A percentile compares a stretch with the other conserved stretches of the same genome.
Evolutionary conservation across 2,797 vertebrate genomes (phyloP).

Genomic region (Novumbra hubbsi): DNA sequence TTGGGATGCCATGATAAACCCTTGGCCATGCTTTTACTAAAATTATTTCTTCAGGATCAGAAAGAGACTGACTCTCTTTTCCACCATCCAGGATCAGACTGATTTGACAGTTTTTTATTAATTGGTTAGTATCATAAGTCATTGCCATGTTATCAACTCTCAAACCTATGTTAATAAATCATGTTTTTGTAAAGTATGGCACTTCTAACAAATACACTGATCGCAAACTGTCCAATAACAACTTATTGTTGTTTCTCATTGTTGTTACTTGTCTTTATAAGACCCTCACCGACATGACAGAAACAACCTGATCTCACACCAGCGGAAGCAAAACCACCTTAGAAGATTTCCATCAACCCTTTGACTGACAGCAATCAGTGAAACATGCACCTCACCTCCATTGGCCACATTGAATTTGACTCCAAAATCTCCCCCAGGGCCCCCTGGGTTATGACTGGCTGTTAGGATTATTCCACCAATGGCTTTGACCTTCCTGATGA

Average conservation of each 20-base stretch:
- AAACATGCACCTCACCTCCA: slow-evolving; percentile 79
- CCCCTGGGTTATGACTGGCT: slow-evolving; percentile 95
- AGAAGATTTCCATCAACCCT: not conserved
- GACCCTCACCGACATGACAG: no score
- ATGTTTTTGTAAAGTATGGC: not conserved
- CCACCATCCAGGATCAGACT: not conserved
- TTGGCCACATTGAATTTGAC: slow-evolving; percentile 97
- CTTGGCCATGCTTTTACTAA: not conserved
- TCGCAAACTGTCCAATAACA: not conserved
- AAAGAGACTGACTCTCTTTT: no score
- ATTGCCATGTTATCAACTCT: not conserved
- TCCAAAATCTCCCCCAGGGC: slow-evolving; percentile 94
- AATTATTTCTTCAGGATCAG: not conserved
- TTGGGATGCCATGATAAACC: slow-evolving; percentile 18
- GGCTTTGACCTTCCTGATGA: slow-evolving; percentile 98
- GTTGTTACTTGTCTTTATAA: no score
- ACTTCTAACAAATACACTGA: not conserved
- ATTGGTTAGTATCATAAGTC: no score
- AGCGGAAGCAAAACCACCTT: not conserved
- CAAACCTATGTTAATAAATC: not conserved
- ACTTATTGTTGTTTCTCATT: not conserved
- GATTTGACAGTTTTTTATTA: not conserved
- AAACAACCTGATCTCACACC: no score
- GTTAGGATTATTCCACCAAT: slow-evolving; percentile 96
- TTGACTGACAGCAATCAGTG: not conserved